These are phyloP conservation scores for Eurosta solidaginis DNA, from an alignment of 1,140 invertebrate species.

Conservation along the genomic window DNA sequence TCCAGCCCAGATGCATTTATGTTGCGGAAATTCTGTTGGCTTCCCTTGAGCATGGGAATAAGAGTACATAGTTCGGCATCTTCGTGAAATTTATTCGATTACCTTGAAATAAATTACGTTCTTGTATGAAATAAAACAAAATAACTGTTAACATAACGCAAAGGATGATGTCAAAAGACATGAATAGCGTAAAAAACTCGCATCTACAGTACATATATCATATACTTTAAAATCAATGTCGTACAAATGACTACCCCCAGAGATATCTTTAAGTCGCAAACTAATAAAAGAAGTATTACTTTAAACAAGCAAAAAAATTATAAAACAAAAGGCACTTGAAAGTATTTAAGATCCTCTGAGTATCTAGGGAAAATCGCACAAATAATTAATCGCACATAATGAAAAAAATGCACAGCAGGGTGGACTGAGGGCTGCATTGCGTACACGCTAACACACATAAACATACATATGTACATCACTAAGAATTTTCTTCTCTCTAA, in stretches of 20 bases:
- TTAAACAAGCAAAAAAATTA: not conserved
- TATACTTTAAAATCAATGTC: not conserved
- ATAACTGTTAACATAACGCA: too few species aligned
- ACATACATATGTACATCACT: not conserved
- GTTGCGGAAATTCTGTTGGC: too few species aligned
- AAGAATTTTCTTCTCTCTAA: not conserved
- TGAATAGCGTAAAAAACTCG: too few species aligned
- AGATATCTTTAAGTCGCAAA: not conserved
- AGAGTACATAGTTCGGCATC: too few species aligned
- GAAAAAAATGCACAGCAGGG: not conserved
- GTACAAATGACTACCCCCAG: too few species aligned
- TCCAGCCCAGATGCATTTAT: too few species aligned
- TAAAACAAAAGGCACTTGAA: slow-evolving; percentile 26
- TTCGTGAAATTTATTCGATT: too few species aligned
- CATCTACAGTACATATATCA: not conserved
- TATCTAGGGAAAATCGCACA: not conserved
- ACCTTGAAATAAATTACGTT: too few species aligned
- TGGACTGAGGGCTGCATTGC: not conserved
- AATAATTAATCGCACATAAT: not conserved
- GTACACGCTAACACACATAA: not conserved
- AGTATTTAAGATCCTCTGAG: not conserved
- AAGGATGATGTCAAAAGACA: too few species aligned
- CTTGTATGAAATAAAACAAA: too few species aligned
- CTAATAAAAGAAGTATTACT: not conserved
- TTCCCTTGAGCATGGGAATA: too few species aligned